Evolutionary conservation across 1,140 invertebrate species (phyloP).

Genomic region (Drosophila equinoxialis): DNA sequence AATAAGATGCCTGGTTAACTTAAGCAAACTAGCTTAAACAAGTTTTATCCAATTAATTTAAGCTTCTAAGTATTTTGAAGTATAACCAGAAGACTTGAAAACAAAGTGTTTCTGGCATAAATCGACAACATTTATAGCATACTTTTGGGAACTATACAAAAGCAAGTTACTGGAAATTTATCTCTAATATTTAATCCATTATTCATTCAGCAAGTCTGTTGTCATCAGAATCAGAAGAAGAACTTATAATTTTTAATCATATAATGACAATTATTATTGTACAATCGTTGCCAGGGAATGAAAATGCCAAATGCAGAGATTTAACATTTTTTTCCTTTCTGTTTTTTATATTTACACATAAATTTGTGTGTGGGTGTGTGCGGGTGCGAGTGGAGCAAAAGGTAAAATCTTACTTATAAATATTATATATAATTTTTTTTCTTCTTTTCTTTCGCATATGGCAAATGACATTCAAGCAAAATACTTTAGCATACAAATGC

Average conservation of each 20-base stretch:
- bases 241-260: too few species aligned
- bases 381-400: neutral
- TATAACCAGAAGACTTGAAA: too few species aligned
- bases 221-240: too few species aligned
- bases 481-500: slow-evolving; percentile 28
- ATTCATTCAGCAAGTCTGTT: too few species aligned
- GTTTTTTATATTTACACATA: too few species aligned
- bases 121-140: too few species aligned
- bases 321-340: neutral
- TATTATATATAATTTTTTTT: neutral
- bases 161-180: neutral
- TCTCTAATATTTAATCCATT: too few species aligned
- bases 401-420: neutral
- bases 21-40: too few species aligned
- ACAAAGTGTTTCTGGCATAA: too few species aligned
- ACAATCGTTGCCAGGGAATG: neutral
- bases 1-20: too few species aligned
- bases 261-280: neutral
- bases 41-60: too few species aligned
- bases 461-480: slow-evolving; percentile 66
- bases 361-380: neutral
- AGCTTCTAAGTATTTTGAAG: neutral
- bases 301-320: slow-evolving; percentile 6
- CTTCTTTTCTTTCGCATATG: slow-evolving; percentile 31
- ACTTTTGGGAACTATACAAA: slow-evolving; percentile 1